Base-by-base conservation (phyloP, 2,113 vertebrate species). In the Colistium nudipinnis region DNA sequence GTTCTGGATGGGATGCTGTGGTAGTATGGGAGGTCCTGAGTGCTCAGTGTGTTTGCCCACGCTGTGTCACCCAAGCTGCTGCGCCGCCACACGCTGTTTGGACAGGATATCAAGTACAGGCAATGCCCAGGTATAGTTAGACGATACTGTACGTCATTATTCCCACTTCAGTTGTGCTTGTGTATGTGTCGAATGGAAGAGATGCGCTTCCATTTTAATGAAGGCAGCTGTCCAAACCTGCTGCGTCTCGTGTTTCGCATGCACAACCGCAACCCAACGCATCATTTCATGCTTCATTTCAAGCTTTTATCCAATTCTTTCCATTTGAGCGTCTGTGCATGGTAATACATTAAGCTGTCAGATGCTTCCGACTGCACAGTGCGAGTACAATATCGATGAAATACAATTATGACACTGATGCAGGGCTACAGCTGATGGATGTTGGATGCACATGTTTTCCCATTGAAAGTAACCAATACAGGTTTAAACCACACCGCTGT, bases 211-310 rank as follows among this genome's bases (percentile, higher is more conserved):
- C 38, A 33, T 38, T 27, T 31, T 3, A 30, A 36, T 55, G 35
- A 22, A 31, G 43, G 63, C 68, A 73, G 65, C 55, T 56, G 72
- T 72, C 22, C 28, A 49, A 67, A 71, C 57, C 52, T 55, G 35
- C 66, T 55, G 70, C 11, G 4, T 25, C 57, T 62, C 47, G 17
- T 33, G 22, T 66, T 81, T 80, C 53, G 38, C 41, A 49, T 33
- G 24, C 64, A 4, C 16, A 51, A 67, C 7, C 30, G 4, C 38
- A 61, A 62, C 10, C 12, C 54, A 69, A 53, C 49, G 49, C 38
- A 28, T 66, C 38, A 28, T 71, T 59, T 43, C 36, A 61, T 9
- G 4, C 30, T 59, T 64, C 5, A 22, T 38, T 11, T 33, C 7
- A 9, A 24, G 56, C 9, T 63, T 41, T 33, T 39, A 41, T 35